Base-by-base conservation (phyloP, 2,113 vertebrate genomes). In the Piaya cayana region DNA sequence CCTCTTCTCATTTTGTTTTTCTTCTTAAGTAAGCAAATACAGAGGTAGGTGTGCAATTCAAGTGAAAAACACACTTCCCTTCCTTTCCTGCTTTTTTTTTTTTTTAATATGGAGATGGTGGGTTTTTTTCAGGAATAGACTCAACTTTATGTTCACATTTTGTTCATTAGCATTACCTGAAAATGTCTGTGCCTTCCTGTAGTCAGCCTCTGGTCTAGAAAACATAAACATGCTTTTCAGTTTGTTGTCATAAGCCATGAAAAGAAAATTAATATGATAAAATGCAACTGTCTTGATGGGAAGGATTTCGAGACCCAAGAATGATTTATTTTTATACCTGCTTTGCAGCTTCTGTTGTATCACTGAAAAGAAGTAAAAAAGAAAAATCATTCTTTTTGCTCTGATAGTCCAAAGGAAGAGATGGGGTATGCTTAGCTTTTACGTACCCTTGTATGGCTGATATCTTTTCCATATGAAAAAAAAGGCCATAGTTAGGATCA, bases 401-500 rank as follows among this genome's bases (percentile, higher is more conserved):
- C 37, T 67, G 17, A 29, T 20, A 20, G 12, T 75, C 17, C 29
- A 68, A 80, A 89, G 84, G 39, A 82, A 77, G 43, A 89, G 34
- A 34, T 56, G 19, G n/a, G 76, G 16, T 6, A 1, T 42, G 17
- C 9, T 86, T 82, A 86, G 53, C 17, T 83, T 90, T 85, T 88
- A 95, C 96, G 20, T 97, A 98, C 98, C 98, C 98, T 97, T 98
- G 83, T 96, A 86, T 60, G 98, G 97, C 89, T 90, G 97, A 47
- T 97, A 98, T 90, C 94, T 98, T 97, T 97, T 98, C 98, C 98
- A 98, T n/a, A 98, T 22, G 72, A 98, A 96, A 67, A 98, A 95
- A 93, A 98, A 85, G 65, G 76, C 77, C 91, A 98, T 97, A 89
- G 96, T 94, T 81, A 98, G 49, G 94, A 98, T 98, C 91, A 98